Base-by-base conservation (phyloP, 2,113 vertebrate species). In the Ctenodactylus gundi region DNA sequence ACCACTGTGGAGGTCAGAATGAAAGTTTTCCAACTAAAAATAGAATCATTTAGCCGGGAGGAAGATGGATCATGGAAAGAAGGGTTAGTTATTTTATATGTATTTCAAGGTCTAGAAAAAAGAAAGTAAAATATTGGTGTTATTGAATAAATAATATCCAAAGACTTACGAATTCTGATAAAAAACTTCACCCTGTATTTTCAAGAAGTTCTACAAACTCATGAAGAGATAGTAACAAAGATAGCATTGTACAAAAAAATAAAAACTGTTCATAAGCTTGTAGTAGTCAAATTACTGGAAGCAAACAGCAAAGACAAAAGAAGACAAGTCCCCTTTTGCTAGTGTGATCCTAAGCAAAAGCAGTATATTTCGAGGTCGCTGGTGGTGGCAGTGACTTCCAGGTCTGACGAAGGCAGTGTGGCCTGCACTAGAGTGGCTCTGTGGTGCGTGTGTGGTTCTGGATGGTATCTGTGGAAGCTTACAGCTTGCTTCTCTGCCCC, bases 181-280 rank as follows among this genome's bases (percentile, higher is more conserved):
- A 77, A 77, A 53, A 41, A 9, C 1, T 49, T 87, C 55, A 65
- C 70, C 31, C 53, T 90, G 21, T 81, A 65, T 77, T 91, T 93
- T 82, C 23, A 80, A 94, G 44, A 93, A 90, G 12, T n/a, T 91
- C 67, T 82, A 23, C 9, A 91, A 93, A 73, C n/a, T 20, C 9
- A 77, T 72, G 21, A 60, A 55, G 25, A n/a, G 55, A 39, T 85
- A 75, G 85, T 67, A 27, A 65, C 53, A 93, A 94, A 89, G 78
- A n/a, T n/a, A n/a, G n/a, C n/a, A n/a, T n/a, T n/a, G n/a, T n/a
- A n/a, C n/a, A n/a, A n/a, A n/a, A n/a, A n/a, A n/a, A n/a, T n/a
- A n/a, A 73, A 88, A 80, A 84, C n/a, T 9, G 41, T n/a, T 65
- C 25, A 1, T 6, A 57, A 27, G 29, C 5, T 39, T 8, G 17